Percentiles rank a stretch among this genome's conserved stretches.
Evolutionary conservation across 37 sponge, comb jelly and placozoan genomes (phyloP).

Genomic region (Bolinopsis microptera): DNA sequence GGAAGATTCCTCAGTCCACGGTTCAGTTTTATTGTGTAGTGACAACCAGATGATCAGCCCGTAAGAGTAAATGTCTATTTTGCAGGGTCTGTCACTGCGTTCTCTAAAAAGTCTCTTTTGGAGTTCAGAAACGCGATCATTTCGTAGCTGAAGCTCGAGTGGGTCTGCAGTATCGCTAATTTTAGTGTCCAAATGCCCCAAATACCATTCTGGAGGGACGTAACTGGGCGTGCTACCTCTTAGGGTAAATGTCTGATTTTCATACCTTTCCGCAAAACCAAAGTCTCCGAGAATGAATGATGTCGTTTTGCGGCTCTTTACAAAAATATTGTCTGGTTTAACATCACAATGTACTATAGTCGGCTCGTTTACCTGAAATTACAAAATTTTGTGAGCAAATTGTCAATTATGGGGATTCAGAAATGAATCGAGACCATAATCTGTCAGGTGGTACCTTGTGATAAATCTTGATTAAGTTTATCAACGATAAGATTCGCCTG

Average conservation of each 20-base stretch:
- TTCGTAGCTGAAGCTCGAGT: no score
- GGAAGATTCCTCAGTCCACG: neutral
- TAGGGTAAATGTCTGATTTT: neutral
- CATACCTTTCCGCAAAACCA: neutral
- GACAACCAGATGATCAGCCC: neutral
- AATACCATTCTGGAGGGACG: constrained; percentile 48
- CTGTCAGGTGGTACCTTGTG: no score
- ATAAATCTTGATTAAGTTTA: no score
- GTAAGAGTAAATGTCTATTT: neutral
- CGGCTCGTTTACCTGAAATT: neutral
- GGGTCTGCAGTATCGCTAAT: no score
- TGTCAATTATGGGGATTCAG: no score
- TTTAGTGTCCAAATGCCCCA: neutral
- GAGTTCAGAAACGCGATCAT: no score
- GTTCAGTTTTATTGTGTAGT: neutral
- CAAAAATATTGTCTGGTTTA: constrained; percentile 49
- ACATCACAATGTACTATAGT: constrained; percentile 40
- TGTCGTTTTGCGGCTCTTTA: neutral
- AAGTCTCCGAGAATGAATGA: constrained; percentile 18
- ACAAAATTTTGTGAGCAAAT: no score
- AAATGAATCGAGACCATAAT: no score
- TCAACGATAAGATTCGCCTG: no score
- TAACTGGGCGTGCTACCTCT: constrained; percentile 7
- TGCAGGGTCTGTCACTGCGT: no score
- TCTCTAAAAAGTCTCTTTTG: no score